Evolutionary conservation across 2,888 invertebrate species (phyloP).

Genomic region (Encarsia formosa): DNA sequence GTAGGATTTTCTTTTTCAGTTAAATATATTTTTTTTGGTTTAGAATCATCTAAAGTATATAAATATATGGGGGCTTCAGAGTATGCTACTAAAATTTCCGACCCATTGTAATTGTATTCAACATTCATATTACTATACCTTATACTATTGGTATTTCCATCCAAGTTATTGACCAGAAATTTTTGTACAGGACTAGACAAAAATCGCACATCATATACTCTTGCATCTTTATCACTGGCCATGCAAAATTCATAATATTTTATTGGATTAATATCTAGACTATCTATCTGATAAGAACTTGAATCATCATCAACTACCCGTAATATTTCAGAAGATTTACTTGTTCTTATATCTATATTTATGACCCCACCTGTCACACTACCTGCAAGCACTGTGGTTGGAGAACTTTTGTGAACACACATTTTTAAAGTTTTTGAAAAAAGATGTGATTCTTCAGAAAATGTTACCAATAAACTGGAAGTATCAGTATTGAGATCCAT

Average conservation of each 20-base stretch:
- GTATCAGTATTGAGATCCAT: constrained; percentile 11
- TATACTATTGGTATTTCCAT: neutral
- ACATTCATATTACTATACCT: constrained; percentile 6
- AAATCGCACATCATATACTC: constrained; percentile 15
- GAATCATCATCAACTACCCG: constrained; percentile 9
- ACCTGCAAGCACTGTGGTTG: constrained; percentile 15
- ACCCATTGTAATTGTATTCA: constrained; percentile 15
- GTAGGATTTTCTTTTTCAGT: neutral
- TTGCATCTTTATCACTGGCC: constrained; percentile 3
- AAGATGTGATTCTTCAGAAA: neutral
- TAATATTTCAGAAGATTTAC: constrained; percentile 8
- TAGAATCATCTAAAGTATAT: constrained; percentile 3
- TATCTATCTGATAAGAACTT: constrained; percentile 9
- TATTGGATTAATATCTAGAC: constrained; percentile 16
- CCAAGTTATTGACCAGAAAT: neutral
- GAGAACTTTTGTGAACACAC: constrained; percentile 4
- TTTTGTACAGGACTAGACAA: constrained; percentile 6
- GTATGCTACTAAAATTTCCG: constrained; percentile 10
- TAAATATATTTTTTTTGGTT: constrained; percentile 11
- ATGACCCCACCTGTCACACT: constrained; percentile 11
- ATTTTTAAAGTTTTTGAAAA: constrained; percentile 6
- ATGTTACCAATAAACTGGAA: constrained; percentile 6
- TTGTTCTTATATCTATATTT: constrained; percentile 15
- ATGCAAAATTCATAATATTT: constrained; percentile 18
- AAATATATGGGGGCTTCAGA: constrained; percentile 8